Evolutionary conservation across 2,797 vertebrate genomes (phyloP).

Genomic region (Balearica regulorum): DNA sequence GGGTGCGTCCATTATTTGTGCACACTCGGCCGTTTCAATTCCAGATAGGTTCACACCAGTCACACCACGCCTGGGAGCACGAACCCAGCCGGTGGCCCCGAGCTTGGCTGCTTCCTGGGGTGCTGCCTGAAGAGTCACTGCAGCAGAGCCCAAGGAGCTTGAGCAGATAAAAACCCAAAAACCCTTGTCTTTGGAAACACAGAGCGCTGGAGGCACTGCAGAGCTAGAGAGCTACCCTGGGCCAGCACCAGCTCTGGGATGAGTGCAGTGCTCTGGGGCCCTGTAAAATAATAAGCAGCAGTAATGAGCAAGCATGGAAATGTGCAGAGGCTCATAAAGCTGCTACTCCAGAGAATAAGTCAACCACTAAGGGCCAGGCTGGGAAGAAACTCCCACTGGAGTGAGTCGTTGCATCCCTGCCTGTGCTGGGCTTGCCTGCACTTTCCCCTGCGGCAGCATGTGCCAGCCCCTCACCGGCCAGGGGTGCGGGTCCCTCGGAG

Average conservation of each 20-base stretch:
- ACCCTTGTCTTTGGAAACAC: background rate
- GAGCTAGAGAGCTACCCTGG: background rate
- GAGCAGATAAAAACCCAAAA: background rate
- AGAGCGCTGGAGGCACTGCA: background rate
- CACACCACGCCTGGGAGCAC: background rate
- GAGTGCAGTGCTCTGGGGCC: background rate
- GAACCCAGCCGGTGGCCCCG: accelerated
- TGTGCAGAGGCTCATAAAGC: background rate
- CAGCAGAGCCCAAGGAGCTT: background rate
- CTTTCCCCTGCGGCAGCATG: accelerated
- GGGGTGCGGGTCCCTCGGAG: accelerated
- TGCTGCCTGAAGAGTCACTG: background rate
- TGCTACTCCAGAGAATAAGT: background rate
- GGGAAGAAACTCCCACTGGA: background rate
- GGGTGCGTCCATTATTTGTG: background rate
- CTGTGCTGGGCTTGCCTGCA: background rate
- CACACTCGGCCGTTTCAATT: background rate
- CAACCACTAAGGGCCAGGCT: background rate
- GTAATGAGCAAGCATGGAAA: background rate
- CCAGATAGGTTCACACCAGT: background rate
- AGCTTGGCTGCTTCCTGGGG: background rate
- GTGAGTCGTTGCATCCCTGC: accelerated
- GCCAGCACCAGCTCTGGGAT: background rate
- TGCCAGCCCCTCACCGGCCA: no score
- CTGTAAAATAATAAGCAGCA: background rate